A percentile compares a stretch with the other conserved stretches of the same genome.
These are phyloP conservation scores for Hyperoplus lanceolatus DNA, from an alignment of 2,797 vertebrate species.

Conservation along the genomic window DNA sequence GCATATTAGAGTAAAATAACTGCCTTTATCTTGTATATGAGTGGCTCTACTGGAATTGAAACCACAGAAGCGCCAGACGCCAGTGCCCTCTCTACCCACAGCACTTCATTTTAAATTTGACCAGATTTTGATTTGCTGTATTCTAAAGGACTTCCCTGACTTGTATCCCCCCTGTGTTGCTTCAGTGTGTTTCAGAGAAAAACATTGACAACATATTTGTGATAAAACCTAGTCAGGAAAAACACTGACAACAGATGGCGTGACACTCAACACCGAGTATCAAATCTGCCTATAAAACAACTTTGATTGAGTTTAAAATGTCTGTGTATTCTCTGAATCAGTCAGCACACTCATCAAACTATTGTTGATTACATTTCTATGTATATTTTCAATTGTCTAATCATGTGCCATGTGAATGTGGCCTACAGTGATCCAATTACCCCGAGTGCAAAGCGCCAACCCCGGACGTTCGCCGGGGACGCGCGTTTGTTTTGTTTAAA, in stretches of 20 bases:
- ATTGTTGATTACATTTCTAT: constrained; percentile 7
- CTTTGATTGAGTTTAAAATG: constrained; percentile 15
- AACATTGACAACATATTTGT: constrained; percentile 23
- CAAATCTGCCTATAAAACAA: constrained; percentile 35
- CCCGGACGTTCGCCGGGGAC: too few relatives aligned
- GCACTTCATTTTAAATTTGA: constrained; percentile 36
- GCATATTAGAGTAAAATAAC: constrained; percentile 49
- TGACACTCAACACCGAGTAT: constrained; percentile 26
- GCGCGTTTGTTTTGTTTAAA: too few relatives aligned
- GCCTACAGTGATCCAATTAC: not conserved
- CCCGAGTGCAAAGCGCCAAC: too few relatives aligned
- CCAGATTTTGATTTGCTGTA: constrained; percentile 14
- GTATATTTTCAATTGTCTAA: not conserved
- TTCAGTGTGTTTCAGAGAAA: constrained; percentile 25
- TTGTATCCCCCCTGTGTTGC: not conserved
- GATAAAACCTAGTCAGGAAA: constrained; percentile 31
- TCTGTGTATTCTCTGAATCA: constrained; percentile 14
- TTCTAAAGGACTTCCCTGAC: constrained; percentile 22
- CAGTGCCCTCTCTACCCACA: constrained; percentile 22
- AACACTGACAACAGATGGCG: constrained; percentile 30
- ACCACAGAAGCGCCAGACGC: constrained; percentile 24
- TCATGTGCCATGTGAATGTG: constrained; percentile 1
- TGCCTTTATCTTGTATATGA: constrained; percentile 43
- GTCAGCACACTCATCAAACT: constrained; percentile 9
- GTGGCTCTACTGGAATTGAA: constrained; percentile 45